Base-by-base conservation (phyloP, 2,888 invertebrate species). In the Eucera pruinosa region DNA sequence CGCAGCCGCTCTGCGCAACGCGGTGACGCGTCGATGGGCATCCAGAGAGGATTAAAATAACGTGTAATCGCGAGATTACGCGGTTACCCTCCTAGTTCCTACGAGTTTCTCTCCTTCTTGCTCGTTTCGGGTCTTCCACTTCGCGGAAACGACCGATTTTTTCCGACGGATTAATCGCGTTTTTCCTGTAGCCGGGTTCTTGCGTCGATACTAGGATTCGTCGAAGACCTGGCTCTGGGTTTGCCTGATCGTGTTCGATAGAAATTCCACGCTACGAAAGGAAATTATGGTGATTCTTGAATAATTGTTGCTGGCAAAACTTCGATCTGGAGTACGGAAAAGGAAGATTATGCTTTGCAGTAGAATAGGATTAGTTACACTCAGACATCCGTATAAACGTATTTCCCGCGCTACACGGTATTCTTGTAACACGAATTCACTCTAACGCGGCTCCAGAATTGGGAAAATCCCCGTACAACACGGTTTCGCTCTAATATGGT, bases 21-120 rank as follows among this genome's bases (percentile, higher is more conserved):
- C 13, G 45, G 45, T 43, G 58, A 58, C 68, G 57, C 27, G 50
- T 36, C 72, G 61, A 25, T 39, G 27, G 13, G 25, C 48, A 23
- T 50, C 13, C 55, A 11, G n/a, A 7, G 55, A 33, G 27, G 64
- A 74, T 58, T 41, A 74, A 74, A 66, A 65, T 54, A 75, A 75
- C 74, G 74, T 36, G 41, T 74, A 58, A 75, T 74, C 75, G 75
- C n/a, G 55, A 36, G 74, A 74, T 73, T 64, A 64, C 73, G 54
- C 71, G 45, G 23, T 54, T 39, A 25, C 43, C 23, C 41, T 36
- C 41, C 54, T 6, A 39, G 18, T 52, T 55, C 27, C 6, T 13
- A 23, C 47, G 39, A 23, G 20, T 20, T 15, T 20, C 9, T 2
- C 15, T 13, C 33, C n/a, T 43, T 43, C 33, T 15, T 7, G 11